phyloP scores from a whole-genome alignment of 2,888 invertebrate species.

The Ectemnius cavifrons region DNA sequence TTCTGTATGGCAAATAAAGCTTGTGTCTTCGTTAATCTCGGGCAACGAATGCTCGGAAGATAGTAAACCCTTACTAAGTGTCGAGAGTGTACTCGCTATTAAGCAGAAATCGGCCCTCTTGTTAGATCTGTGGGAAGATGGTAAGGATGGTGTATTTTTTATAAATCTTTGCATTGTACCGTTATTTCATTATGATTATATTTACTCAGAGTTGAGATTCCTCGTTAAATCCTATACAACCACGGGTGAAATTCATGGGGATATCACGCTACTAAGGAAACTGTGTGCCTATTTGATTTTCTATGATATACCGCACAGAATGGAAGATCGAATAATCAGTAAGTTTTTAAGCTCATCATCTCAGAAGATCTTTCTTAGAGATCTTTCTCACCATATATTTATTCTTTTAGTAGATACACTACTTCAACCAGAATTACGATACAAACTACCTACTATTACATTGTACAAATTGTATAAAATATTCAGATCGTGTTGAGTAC shows the following conservation, averaged over 20 bases:
- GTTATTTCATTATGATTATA: neutral
- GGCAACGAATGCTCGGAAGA: conserved; percentile 75
- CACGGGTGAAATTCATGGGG: conserved; percentile 77
- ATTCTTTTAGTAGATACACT: conserved; percentile 62
- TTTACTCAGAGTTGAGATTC: conserved; percentile 75
- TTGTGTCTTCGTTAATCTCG: conserved; percentile 81
- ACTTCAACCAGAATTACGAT: conserved; percentile 46
- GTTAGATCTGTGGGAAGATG: conserved; percentile 81
- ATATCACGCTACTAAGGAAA: conserved; percentile 76
- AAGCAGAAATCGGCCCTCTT: conserved; percentile 80
- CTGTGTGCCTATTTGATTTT: conserved; percentile 81
- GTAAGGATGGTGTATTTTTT: conserved; percentile 57
- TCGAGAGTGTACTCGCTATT: conserved; percentile 82
- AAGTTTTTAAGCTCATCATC: conserved; percentile 47
- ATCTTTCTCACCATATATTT: conserved; percentile 6
- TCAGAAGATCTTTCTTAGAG: neutral
- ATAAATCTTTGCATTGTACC: neutral
- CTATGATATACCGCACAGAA: conserved; percentile 80
- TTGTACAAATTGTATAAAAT: conserved; percentile 65
- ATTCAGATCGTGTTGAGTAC: conserved; percentile 48
- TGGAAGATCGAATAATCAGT: conserved; percentile 66
- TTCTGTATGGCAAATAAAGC: conserved; percentile 88
- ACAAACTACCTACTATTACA: conserved; percentile 56
- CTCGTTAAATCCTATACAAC: conserved; percentile 79
- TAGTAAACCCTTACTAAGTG: conserved; percentile 80